Evolutionary conservation across 1,140 invertebrate species (phyloP), one percentile per base, ranked within the genome.

Genomic region (Nephila pilipes): DNA sequence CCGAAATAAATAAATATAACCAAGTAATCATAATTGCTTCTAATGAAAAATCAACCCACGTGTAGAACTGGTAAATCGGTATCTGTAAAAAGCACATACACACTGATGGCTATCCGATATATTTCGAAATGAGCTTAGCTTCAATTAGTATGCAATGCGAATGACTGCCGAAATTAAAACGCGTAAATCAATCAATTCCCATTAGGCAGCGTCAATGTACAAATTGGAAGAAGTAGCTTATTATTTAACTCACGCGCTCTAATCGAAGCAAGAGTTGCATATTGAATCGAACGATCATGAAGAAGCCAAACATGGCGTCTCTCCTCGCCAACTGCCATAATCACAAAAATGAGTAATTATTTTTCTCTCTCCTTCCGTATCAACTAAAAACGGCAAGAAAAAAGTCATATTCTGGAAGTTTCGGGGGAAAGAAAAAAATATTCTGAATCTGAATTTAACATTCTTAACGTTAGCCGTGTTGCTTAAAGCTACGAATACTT

Each of bases 221-320:
- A 87, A 85, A 87, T 87, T 87, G 14, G 29, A 32, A 8, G 38
- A 20, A 38, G 46, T 46, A 46, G 36, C 60, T 87, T 60, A 87
- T 65, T 69, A 87, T 87, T 87, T 65, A 16, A 54, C 85, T 87
- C 85, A 87, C 85, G 85, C 83, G 6, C 79, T 46, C 38, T 22
- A 29, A 60, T 29, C 54, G n/a, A 29, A 10, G 18, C 25, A 46
- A 46, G 46, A 46, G 12, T 10, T 46, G 58, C 36, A 20, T 36
- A 57, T 10, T 63, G 32, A 87, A 25, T 65, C 25, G 54, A 87
- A 69, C 36, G 60, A 36, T 10, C 60, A 65, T 87, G 69, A 87
- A 87, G 58, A n/a, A 87, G 58, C 85, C 85, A 87, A 87, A 69
- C 20, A 20, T 25, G 60, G 60, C 36, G 60, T 32, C 20, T 36